These are phyloP conservation scores for Pogonomyrmex californicus DNA, from an alignment of 1,140 invertebrate species.

Conservation along the genomic window DNA sequence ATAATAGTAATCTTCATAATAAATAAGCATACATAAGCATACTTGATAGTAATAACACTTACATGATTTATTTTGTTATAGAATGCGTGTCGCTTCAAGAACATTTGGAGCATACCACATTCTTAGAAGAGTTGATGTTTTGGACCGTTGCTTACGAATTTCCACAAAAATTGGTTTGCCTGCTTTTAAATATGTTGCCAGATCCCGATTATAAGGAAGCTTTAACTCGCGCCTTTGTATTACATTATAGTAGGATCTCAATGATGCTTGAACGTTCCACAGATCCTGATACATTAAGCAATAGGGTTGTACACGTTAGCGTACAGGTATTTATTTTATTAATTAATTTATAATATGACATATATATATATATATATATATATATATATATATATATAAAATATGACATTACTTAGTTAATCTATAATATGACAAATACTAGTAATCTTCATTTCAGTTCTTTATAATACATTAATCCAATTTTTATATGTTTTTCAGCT, in stretches of 20 bases:
- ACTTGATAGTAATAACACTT: background rate
- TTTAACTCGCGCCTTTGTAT: slow-evolving; percentile 97
- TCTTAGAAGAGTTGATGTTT: slow-evolving; percentile 98
- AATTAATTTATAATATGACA: slow-evolving; percentile 6
- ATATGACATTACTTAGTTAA: too few relatives aligned
- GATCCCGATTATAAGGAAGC: slow-evolving; percentile 98
- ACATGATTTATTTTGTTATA: slow-evolving; percentile 71
- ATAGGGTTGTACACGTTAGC: slow-evolving; percentile 98
- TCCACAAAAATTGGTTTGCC: slow-evolving; percentile 98
- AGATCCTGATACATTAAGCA: slow-evolving; percentile 96
- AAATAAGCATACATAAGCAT: background rate
- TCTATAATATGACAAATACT: background rate
- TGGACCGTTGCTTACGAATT: slow-evolving; percentile 99
- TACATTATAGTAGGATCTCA: slow-evolving; percentile 98
- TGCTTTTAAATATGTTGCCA: slow-evolving; percentile 98
- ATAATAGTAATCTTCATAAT: background rate
- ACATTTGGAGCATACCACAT: slow-evolving; percentile 93
- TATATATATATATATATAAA: too few relatives aligned
- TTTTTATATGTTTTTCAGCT: slow-evolving; percentile 86
- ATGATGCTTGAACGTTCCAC: slow-evolving; percentile 94
- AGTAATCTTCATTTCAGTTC: slow-evolving; percentile 76
- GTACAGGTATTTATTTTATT: slow-evolving; percentile 89
- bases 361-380: too few relatives aligned
- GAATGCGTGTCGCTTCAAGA: slow-evolving; percentile 94
- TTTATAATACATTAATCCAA: slow-evolving; percentile 10